A percentile compares a stretch with the other conserved stretches of the same genome.
Evolutionary conservation across 2,797 vertebrate species (phyloP).

Genomic region (Sebastes steindachneri): DNA sequence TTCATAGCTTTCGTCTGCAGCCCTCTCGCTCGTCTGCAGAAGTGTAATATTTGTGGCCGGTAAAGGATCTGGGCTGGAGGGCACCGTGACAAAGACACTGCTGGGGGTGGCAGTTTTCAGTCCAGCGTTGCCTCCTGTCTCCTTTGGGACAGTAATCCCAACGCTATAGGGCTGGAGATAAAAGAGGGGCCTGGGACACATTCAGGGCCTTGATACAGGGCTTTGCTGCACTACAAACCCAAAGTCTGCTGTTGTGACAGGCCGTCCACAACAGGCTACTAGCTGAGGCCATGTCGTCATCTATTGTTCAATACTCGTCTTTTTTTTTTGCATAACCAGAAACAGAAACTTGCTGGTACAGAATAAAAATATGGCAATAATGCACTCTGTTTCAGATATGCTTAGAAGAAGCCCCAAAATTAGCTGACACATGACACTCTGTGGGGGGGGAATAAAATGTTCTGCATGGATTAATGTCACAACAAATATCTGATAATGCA

Average conservation of each 20-base stretch:
- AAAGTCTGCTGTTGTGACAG: slow-evolving; percentile 67
- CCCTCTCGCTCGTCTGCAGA: slow-evolving; percentile 16
- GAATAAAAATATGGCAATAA: slow-evolving; percentile 7
- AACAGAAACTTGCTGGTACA: neutral
- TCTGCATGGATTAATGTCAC: neutral
- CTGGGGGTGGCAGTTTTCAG: slow-evolving; percentile 73
- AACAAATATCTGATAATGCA: neutral
- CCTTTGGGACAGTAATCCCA: slow-evolving; percentile 79
- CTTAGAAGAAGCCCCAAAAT: neutral
- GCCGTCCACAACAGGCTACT: slow-evolving; percentile 26
- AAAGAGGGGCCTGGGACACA: slow-evolving; percentile 75
- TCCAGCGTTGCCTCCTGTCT: slow-evolving; percentile 49
- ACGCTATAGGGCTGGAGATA: slow-evolving; percentile 68
- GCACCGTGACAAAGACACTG: slow-evolving; percentile 74
- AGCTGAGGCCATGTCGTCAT: slow-evolving; percentile 47
- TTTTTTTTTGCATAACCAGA: slow-evolving; percentile 21
- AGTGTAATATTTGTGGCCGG: slow-evolving; percentile 46
- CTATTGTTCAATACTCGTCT: slow-evolving; percentile 38
- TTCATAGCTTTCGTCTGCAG: neutral
- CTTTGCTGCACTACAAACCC: slow-evolving; percentile 69
- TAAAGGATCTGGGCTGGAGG: slow-evolving; percentile 33
- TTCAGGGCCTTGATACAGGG: slow-evolving; percentile 73
- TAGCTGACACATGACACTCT: neutral
- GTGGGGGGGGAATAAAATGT: too few species aligned
- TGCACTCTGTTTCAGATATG: neutral